phyloP scores from a whole-genome alignment of 2,113 vertebrate species.

The Cervus canadensis region DNA sequence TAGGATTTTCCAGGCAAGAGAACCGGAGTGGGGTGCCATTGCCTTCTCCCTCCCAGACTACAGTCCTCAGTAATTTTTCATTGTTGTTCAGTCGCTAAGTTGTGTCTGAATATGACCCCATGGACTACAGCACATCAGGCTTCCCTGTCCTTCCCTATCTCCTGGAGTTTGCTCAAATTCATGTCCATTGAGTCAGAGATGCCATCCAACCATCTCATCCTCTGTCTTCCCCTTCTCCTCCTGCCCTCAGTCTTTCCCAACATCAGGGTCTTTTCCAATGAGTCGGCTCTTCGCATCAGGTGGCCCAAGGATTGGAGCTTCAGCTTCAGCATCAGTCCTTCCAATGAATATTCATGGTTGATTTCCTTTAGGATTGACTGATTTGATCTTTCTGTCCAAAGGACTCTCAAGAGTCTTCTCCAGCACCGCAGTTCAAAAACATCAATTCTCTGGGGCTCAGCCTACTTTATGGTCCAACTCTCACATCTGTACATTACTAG shows the following conservation, averaged over 20 bases:
- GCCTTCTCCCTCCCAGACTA: too few species aligned
- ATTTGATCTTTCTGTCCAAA: not conserved
- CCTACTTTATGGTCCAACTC: not conserved
- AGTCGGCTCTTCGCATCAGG: not conserved
- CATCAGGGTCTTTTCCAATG: not conserved
- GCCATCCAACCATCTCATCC: not conserved
- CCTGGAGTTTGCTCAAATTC: not conserved
- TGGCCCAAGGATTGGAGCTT: not conserved
- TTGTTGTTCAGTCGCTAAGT: not conserved
- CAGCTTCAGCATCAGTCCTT: not conserved
- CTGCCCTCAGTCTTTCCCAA: not conserved
- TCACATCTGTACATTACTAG: not conserved
- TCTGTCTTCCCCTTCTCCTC: not conserved
- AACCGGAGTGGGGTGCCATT: too few species aligned
- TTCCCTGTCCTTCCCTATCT: not conserved
- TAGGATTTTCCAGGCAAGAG: too few species aligned
- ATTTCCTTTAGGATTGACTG: not conserved
- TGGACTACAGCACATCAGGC: not conserved
- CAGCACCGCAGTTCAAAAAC: not conserved
- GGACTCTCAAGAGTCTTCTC: not conserved
- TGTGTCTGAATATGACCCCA: not conserved
- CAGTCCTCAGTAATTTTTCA: not conserved
- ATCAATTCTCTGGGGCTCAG: not conserved
- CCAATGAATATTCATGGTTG: not conserved
- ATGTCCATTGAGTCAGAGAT: not conserved